These are phyloP conservation scores for Podargus strigoides DNA, from an alignment of 2,797 vertebrate species.

Conservation along the genomic window DNA sequence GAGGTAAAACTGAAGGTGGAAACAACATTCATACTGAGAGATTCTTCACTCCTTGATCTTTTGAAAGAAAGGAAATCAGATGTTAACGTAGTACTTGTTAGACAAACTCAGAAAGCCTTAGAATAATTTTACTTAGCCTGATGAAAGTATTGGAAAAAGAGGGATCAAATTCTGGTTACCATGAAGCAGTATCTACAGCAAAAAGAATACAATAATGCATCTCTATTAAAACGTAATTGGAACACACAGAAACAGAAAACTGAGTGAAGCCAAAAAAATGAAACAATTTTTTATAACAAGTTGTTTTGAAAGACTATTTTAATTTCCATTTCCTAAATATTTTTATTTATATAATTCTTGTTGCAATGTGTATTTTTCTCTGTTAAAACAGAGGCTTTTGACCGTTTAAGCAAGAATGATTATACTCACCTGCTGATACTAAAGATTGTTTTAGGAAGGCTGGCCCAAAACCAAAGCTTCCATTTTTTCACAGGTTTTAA, in stretches of 20 bases:
- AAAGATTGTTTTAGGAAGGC: neutral
- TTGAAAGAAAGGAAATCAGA: neutral
- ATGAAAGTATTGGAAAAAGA: neutral
- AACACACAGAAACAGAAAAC: neutral
- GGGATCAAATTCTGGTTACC: neutral
- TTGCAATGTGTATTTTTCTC: neutral
- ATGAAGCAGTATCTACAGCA: slow-evolving; percentile 4
- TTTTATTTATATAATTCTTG: neutral
- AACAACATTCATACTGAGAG: neutral
- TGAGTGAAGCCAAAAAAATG: neutral
- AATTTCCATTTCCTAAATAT: neutral
- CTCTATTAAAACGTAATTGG: neutral
- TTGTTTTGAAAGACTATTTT: slow-evolving; percentile 3
- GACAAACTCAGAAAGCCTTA: neutral
- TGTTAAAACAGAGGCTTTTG: neutral
- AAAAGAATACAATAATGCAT: slow-evolving; percentile 10
- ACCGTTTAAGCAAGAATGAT: neutral
- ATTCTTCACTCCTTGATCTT: neutral
- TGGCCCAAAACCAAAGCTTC: neutral
- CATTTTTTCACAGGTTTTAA: neutral
- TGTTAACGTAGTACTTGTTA: neutral
- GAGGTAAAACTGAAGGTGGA: neutral
- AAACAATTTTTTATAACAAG: neutral
- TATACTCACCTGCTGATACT: neutral
- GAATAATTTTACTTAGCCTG: neutral